Percentiles rank a stretch among this genome's conserved stretches.
Evolutionary conservation across 1,140 invertebrate species (phyloP).

Genomic region (Zaprionus camerounensis): DNA sequence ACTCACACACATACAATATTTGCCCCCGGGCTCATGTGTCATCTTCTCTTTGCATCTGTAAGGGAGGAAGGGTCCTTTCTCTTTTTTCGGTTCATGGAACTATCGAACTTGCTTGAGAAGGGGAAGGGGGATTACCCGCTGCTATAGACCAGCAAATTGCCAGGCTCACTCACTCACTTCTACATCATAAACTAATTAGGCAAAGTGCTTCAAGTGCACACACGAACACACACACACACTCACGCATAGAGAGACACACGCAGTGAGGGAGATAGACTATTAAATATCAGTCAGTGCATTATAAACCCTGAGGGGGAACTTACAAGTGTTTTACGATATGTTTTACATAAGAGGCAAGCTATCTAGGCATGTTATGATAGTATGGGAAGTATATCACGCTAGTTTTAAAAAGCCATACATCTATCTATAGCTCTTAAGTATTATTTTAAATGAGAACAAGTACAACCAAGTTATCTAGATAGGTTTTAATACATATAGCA

Average conservation of each 20-base stretch:
- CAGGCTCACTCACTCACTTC: constrained; percentile 28
- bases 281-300: constrained; percentile 15
- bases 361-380: background rate
- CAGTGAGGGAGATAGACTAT: background rate
- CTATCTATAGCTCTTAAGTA: background rate
- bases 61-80: constrained; percentile 10
- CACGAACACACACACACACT: background rate
- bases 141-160: constrained; percentile 48
- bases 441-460: too few relatives aligned
- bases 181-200: constrained; percentile 54
- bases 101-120: constrained; percentile 27
- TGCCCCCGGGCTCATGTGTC: constrained; percentile 46
- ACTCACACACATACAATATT: constrained; percentile 14
- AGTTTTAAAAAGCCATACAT: background rate
- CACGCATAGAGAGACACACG: background rate
- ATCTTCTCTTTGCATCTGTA: constrained; percentile 12
- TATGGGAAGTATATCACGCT: background rate
- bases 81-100: constrained; percentile 37
- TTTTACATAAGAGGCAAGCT: constrained; percentile 3
- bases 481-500: too few relatives aligned
- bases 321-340: background rate
- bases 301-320: background rate
- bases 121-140: constrained; percentile 29
- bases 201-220: constrained; percentile 48
- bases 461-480: too few relatives aligned